Evolutionary conservation across 2,797 vertebrate genomes (phyloP).

Genomic region (Thripadectes ignobilis): DNA sequence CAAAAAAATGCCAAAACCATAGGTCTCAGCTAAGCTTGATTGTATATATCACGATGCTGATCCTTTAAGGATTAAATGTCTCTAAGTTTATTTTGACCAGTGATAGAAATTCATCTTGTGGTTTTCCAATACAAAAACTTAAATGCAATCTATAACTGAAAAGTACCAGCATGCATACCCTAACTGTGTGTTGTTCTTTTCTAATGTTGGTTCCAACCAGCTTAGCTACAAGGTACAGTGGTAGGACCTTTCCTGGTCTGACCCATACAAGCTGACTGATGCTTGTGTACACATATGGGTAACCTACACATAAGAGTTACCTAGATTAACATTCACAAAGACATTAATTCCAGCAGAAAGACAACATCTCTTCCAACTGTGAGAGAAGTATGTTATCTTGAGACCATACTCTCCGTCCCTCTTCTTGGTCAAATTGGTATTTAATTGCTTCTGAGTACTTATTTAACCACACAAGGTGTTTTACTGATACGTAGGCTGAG

Average conservation of each 20-base stretch:
- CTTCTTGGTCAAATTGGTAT: neutral
- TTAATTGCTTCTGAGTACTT: neutral
- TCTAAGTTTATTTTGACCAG: neutral
- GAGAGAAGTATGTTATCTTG: neutral
- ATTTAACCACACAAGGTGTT: neutral
- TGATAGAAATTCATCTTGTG: neutral
- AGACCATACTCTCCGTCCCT: neutral
- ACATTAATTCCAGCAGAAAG: neutral
- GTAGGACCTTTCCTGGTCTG: neutral
- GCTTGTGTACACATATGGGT: rapidly evolving
- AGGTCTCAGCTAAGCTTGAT: neutral
- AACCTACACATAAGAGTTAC: rapidly evolving
- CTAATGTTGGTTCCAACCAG: neutral
- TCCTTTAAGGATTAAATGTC: neutral
- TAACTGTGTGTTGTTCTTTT: neutral
- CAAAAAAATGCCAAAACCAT: neutral
- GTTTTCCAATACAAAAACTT: neutral
- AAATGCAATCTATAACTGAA: neutral
- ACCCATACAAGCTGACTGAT: neutral
- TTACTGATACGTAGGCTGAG: neutral
- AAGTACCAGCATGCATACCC: neutral
- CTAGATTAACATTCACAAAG: neutral
- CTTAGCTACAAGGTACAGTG: neutral
- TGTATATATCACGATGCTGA: neutral
- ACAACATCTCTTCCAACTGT: neutral